phyloP scores from a whole-genome alignment of 2,113 vertebrate species.

The Anas platyrhynchos region DNA sequence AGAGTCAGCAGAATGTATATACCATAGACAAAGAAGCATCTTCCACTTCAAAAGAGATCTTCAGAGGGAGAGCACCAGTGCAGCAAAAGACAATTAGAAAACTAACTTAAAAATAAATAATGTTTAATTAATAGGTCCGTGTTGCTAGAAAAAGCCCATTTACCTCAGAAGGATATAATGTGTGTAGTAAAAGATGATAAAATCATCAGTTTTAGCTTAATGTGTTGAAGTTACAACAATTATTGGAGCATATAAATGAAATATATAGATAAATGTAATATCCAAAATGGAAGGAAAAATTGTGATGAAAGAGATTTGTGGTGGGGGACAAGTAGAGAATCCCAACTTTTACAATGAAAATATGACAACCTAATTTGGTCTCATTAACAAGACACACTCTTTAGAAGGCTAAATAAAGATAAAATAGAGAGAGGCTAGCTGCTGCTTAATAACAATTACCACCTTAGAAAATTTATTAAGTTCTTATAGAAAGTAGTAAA shows the following conservation, averaged over 20 bases:
- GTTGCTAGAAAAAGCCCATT: neutral
- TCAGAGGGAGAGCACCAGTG: neutral
- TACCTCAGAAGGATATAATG: neutral
- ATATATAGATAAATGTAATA: neutral
- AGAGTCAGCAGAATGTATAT: neutral
- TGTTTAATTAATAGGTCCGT: neutral
- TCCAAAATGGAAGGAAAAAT: neutral
- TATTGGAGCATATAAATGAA: neutral
- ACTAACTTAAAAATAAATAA: neutral
- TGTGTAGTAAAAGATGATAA: neutral
- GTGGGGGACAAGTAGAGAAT: neutral
- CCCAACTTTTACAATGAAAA: neutral
- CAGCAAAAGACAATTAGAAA: neutral
- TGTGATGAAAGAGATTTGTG: neutral
- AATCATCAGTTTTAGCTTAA: neutral
- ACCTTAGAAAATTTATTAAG: neutral
- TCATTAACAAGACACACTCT: neutral
- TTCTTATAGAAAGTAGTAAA: neutral
- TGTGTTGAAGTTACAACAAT: neutral
- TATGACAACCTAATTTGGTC: neutral
- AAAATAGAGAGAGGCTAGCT: neutral
- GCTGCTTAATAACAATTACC: neutral
- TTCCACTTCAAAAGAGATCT: neutral
- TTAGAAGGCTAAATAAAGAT: neutral
- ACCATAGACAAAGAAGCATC: neutral